Evolutionary conservation across 1,140 invertebrate genomes (phyloP).

Genomic region (Galendromus occidentalis): DNA sequence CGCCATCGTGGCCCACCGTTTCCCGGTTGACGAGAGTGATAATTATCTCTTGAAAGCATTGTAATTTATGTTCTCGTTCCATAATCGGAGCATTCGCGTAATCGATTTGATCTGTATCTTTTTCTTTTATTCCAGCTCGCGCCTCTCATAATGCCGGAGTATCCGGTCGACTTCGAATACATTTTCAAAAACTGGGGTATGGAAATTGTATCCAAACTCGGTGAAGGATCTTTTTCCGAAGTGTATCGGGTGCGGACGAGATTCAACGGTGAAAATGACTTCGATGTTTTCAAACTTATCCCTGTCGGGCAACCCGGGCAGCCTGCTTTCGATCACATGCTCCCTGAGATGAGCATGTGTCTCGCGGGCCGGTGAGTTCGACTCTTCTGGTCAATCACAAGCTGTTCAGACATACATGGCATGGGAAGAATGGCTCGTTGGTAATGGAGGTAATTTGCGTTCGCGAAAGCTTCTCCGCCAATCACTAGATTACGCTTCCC

Average conservation of each 20-base stretch:
- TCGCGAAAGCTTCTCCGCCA: too few relatives aligned
- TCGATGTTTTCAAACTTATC: background rate
- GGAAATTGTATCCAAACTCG: background rate
- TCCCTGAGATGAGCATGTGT: background rate
- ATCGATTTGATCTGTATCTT: too few relatives aligned
- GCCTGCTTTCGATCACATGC: background rate
- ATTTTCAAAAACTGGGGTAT: background rate
- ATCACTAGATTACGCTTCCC: background rate
- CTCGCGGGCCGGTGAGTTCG: slow-evolving; percentile 1
- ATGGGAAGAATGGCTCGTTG: too few relatives aligned
- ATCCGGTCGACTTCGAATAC: background rate
- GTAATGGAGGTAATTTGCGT: too few relatives aligned
- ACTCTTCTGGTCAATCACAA: too few relatives aligned
- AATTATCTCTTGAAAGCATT: too few relatives aligned
- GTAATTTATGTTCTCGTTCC: too few relatives aligned
- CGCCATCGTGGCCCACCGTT: too few relatives aligned
- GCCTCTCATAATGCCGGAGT: background rate
- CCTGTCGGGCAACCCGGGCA: background rate
- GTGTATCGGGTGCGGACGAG: background rate
- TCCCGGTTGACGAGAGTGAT: too few relatives aligned
- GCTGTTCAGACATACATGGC: too few relatives aligned
- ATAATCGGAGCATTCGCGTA: too few relatives aligned
- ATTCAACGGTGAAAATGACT: background rate
- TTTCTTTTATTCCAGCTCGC: background rate
- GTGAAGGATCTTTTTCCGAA: slow-evolving; percentile 3